Percentiles rank a stretch among this genome's conserved stretches.
phyloP scores from a whole-genome alignment of 1,140 invertebrate species.

The Macrobrachium rosenbergii region DNA sequence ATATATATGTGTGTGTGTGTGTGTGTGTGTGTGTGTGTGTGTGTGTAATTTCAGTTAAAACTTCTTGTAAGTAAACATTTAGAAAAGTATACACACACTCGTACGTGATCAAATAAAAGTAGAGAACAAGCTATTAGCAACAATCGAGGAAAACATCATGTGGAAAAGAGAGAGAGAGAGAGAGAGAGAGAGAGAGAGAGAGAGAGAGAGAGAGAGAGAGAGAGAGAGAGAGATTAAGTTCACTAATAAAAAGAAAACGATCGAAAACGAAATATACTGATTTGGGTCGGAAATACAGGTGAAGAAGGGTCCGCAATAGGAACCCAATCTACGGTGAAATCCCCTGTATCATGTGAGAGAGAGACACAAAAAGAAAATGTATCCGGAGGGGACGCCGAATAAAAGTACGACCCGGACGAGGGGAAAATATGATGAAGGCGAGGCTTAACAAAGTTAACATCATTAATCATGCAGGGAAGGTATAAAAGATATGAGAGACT shows the following conservation, averaged over 20 bases:
- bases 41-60: background rate
- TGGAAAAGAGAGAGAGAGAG: background rate
- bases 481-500: too few relatives aligned
- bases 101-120: background rate
- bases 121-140: background rate
- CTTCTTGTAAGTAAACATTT: background rate
- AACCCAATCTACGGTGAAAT: too few relatives aligned
- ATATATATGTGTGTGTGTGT: background rate
- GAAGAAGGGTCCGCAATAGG: background rate
- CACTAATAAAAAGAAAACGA: background rate
- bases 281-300: background rate
- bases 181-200: constrained; percentile 6
- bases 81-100: background rate
- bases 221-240: background rate
- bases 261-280: too few relatives aligned
- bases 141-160: background rate
- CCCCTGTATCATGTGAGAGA: too few relatives aligned
- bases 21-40: too few relatives aligned
- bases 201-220: constrained; percentile 24
- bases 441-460: too few relatives aligned
- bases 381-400: too few relatives aligned
- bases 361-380: too few relatives aligned
- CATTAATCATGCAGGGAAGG: too few relatives aligned
- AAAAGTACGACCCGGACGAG: too few relatives aligned
- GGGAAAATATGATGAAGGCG: too few relatives aligned